A percentile compares a stretch with the other conserved stretches of the same genome.
phyloP scores from a whole-genome alignment of 1,140 invertebrate genomes.

The Penaeus indicus region DNA sequence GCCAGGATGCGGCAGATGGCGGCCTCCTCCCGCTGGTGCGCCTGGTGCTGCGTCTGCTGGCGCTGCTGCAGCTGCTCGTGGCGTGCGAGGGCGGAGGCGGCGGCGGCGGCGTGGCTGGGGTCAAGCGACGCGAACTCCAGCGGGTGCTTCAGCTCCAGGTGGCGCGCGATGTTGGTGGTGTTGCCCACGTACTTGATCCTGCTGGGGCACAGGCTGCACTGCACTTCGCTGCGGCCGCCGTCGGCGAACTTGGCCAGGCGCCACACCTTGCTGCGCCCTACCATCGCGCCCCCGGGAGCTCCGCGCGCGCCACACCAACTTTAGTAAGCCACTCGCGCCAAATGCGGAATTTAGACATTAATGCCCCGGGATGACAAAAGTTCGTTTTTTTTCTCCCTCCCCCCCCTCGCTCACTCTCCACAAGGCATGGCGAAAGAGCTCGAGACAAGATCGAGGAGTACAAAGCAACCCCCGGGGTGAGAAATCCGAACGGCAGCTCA shows the following conservation, averaged over 20 bases:
- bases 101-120: constrained; percentile 9
- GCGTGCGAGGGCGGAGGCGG: constrained; percentile 7
- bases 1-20: constrained; percentile 66
- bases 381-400: background rate
- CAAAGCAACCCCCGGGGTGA: background rate
- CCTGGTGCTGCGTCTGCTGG: constrained; percentile 45
- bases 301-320: background rate
- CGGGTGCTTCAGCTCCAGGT: constrained; percentile 64
- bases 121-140: constrained; percentile 61
- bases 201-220: constrained; percentile 62
- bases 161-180: constrained; percentile 65
- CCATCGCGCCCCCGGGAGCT: constrained; percentile 23
- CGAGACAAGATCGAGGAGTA: too few species aligned
- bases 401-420: background rate
- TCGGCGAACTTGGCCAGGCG: constrained; percentile 64
- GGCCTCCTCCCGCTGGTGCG: constrained; percentile 51
- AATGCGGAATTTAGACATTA: too few species aligned
- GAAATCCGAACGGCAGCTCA: too few species aligned
- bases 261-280: constrained; percentile 65
- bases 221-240: constrained; percentile 51
- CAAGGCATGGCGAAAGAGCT: background rate
- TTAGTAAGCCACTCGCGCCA: background rate
- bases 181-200: constrained; percentile 66
- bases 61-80: constrained; percentile 33
- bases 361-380: background rate